Conservation (phyloP, 2,888 invertebrate species). For the Sarcophaga variegata region DNA sequence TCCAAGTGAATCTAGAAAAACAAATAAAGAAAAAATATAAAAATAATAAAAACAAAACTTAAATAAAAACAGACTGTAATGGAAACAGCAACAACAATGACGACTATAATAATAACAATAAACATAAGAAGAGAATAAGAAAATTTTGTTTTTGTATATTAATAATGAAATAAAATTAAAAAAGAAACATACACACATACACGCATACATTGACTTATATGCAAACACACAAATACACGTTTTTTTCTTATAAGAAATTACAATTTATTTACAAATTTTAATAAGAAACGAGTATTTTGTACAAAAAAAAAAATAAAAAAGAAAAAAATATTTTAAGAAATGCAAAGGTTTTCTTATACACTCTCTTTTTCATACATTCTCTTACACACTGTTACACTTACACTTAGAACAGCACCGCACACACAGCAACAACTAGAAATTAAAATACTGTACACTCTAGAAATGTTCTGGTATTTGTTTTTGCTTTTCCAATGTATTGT, state of each 20-base stretch:
- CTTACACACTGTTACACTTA: background rate
- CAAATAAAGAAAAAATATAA: slow-evolving; percentile 40
- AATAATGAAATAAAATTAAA: slow-evolving; percentile 54
- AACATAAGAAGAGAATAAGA: slow-evolving; percentile 64
- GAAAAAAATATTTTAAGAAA: slow-evolving; percentile 39
- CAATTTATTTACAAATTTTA: slow-evolving; percentile 64
- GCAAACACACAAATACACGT: slow-evolving; percentile 11
- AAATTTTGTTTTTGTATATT: slow-evolving; percentile 65
- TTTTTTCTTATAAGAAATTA: slow-evolving; percentile 52
- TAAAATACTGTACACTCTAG: too few relatives aligned
- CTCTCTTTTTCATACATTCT: background rate
- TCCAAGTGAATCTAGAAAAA: slow-evolving; percentile 62
- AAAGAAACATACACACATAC: slow-evolving; percentile 23
- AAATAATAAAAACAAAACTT: slow-evolving; percentile 56
- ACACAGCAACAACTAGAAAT: slow-evolving; percentile 13
- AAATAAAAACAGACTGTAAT: background rate
- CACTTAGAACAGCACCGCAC: background rate
- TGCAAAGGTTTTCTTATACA: background rate
- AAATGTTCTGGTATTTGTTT: background rate
- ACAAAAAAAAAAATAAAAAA: slow-evolving; percentile 47
- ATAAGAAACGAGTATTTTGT: slow-evolving; percentile 63
- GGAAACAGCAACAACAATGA: slow-evolving; percentile 38
- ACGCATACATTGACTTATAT: background rate
- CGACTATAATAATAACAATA: slow-evolving; percentile 43
- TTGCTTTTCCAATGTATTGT: background rate